These are phyloP conservation scores for Eupithecia vulgata DNA, from an alignment of 2,888 invertebrate genomes.

Conservation along the genomic window DNA sequence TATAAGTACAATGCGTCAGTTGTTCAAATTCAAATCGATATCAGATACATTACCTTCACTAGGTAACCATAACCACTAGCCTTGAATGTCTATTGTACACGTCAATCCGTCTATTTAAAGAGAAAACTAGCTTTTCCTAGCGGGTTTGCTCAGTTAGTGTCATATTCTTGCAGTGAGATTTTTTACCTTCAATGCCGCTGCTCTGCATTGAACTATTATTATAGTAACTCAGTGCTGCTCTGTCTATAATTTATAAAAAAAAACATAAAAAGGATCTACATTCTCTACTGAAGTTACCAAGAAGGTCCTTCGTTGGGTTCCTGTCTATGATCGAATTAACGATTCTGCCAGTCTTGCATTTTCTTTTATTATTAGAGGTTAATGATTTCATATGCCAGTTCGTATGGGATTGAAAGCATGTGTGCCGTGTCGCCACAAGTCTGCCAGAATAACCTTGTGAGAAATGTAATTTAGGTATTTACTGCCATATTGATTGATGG, in stretches of 20 bases:
- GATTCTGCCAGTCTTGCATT: neutral
- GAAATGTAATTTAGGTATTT: constrained; percentile 20
- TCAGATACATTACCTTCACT: constrained; percentile 19
- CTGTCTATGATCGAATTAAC: neutral
- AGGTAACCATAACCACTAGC: constrained; percentile 21
- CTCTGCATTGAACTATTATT: too few relatives aligned
- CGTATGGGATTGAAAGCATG: constrained; percentile 32
- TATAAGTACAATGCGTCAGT: too few relatives aligned
- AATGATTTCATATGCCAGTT: constrained; percentile 34
- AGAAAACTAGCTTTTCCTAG: constrained; percentile 18
- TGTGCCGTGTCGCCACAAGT: neutral
- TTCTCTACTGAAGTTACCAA: neutral
- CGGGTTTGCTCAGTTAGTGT: neutral
- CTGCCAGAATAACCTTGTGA: constrained; percentile 21
- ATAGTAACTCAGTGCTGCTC: too few relatives aligned
- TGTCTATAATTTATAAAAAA: neutral
- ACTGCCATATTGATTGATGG: constrained; percentile 8
- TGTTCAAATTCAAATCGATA: constrained; percentile 21
- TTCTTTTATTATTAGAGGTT: neutral
- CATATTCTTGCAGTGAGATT: neutral
- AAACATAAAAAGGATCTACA: neutral
- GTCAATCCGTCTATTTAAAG: constrained; percentile 35
- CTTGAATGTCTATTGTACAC: constrained; percentile 34
- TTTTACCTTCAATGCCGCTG: neutral
- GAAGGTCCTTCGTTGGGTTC: neutral